These are phyloP conservation scores for Gephyroberyx darwinii DNA, from an alignment of 2,797 vertebrate species.

Conservation along the genomic window DNA sequence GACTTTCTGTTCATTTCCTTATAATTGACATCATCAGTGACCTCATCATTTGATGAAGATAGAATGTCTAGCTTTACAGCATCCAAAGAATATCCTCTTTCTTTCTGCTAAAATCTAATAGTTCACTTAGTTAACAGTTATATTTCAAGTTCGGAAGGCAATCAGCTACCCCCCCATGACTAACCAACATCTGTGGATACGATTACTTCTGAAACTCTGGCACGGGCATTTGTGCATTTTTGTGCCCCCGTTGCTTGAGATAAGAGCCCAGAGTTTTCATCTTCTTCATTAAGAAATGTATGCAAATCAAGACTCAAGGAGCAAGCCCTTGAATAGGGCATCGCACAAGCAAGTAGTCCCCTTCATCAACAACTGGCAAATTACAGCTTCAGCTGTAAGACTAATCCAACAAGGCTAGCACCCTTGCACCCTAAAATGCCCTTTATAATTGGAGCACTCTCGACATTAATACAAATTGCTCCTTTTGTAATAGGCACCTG, in stretches of 20 bases:
- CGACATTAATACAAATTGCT: slow-evolving; percentile 33
- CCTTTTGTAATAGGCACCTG: not conserved
- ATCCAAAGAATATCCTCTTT: not conserved
- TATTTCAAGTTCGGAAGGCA: not conserved
- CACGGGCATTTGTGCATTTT: not conserved
- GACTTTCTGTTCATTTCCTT: not conserved
- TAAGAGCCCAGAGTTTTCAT: slow-evolving; percentile 6
- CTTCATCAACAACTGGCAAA: slow-evolving; percentile 41
- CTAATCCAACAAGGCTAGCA: slow-evolving; percentile 22
- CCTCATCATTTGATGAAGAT: slow-evolving; percentile 1
- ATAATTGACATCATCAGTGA: slow-evolving; percentile 9
- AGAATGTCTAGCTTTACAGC: not conserved
- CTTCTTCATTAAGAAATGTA: slow-evolving; percentile 18
- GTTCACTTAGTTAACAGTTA: not conserved
- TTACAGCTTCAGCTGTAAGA: slow-evolving; percentile 28
- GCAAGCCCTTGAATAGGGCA: not conserved
- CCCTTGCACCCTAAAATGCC: not conserved
- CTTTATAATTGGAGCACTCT: slow-evolving; percentile 8
- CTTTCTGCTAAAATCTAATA: not conserved
- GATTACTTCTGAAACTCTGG: not conserved
- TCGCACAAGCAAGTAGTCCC: slow-evolving; percentile 32
- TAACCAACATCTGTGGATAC: not conserved
- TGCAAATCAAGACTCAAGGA: slow-evolving; percentile 23
- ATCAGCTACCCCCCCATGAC: not conserved
- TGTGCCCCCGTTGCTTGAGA: slow-evolving; percentile 2